Conservation (phyloP, 2,888 invertebrate species). For the Dicyrtomina minuta region DNA sequence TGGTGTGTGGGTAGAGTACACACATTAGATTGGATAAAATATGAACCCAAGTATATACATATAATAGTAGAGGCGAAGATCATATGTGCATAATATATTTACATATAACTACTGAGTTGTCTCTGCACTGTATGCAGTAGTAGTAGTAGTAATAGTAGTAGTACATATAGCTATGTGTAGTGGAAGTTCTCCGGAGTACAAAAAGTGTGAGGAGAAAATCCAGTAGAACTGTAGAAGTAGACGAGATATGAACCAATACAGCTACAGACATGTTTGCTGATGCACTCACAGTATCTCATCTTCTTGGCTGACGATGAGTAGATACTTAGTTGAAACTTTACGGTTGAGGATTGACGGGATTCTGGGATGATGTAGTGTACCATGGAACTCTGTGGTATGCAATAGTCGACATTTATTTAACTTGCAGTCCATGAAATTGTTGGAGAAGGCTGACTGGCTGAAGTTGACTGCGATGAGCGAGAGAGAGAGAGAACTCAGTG, state of each 20-base stretch:
- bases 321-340: too few species aligned
- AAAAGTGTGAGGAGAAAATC: neutral
- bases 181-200: too few species aligned
- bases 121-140: too few species aligned
- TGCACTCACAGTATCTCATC: neutral
- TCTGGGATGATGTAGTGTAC: slow-evolving; percentile 2
- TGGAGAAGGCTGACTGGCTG: slow-evolving; percentile 8
- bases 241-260: neutral
- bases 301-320: slow-evolving; percentile 10
- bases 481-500: slow-evolving; percentile 17
- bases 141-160: too few species aligned
- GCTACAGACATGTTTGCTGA: neutral
- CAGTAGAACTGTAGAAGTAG: neutral
- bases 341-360: slow-evolving; percentile 17
- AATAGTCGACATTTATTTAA: slow-evolving; percentile 13
- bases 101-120: too few species aligned
- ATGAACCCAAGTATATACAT: too few species aligned
- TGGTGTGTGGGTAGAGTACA: too few species aligned
- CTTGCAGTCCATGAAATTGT: neutral
- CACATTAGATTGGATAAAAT: too few species aligned
- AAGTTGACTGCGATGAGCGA: too few species aligned
- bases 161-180: too few species aligned
- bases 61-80: too few species aligned
- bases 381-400: slow-evolving; percentile 8
- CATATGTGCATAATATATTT: too few species aligned